Conservation (phyloP, 2,888 invertebrate genomes). For the Meandrusa payeni region DNA sequence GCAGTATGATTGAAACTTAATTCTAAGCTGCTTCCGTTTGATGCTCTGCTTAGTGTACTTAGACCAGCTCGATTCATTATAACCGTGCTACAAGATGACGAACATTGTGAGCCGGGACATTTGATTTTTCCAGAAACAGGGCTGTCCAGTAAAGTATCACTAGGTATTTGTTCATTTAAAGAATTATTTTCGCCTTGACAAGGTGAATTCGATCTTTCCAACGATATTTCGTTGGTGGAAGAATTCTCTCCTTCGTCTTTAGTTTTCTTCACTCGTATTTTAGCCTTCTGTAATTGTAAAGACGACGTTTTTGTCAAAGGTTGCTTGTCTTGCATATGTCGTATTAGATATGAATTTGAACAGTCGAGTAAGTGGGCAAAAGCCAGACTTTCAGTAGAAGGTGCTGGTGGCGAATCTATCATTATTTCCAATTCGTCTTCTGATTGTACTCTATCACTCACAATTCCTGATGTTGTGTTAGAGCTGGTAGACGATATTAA, state of each 20-base stretch:
- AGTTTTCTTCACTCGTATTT: slow-evolving; percentile 48
- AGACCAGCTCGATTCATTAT: slow-evolving; percentile 83
- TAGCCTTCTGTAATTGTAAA: slow-evolving; percentile 58
- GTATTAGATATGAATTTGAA: slow-evolving; percentile 69
- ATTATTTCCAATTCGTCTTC: slow-evolving; percentile 96
- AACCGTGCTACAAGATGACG: slow-evolving; percentile 93
- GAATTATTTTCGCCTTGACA: slow-evolving; percentile 57
- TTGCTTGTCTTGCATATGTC: slow-evolving; percentile 52
- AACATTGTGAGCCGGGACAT: slow-evolving; percentile 90
- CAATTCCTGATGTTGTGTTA: slow-evolving; percentile 98
- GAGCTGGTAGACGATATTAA: slow-evolving; percentile 96
- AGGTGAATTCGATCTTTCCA: slow-evolving; percentile 42
- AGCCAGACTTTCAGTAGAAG: slow-evolving; percentile 91
- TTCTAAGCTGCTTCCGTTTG: slow-evolving; percentile 90
- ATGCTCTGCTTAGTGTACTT: slow-evolving; percentile 82
- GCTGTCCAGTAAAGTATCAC: slow-evolving; percentile 77
- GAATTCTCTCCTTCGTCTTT: slow-evolving; percentile 53
- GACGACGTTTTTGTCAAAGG: slow-evolving; percentile 61
- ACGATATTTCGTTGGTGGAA: slow-evolving; percentile 42
- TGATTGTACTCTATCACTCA: slow-evolving; percentile 96
- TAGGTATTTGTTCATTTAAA: slow-evolving; percentile 62
- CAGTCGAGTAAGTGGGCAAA: slow-evolving; percentile 87
- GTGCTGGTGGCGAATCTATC: slow-evolving; percentile 91
- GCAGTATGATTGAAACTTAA: slow-evolving; percentile 93
- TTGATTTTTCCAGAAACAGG: slow-evolving; percentile 80